A percentile compares a stretch with the other conserved stretches of the same genome.
Evolutionary conservation across 2,888 invertebrate species (phyloP).

Genomic region (Eupithecia insigniata): DNA sequence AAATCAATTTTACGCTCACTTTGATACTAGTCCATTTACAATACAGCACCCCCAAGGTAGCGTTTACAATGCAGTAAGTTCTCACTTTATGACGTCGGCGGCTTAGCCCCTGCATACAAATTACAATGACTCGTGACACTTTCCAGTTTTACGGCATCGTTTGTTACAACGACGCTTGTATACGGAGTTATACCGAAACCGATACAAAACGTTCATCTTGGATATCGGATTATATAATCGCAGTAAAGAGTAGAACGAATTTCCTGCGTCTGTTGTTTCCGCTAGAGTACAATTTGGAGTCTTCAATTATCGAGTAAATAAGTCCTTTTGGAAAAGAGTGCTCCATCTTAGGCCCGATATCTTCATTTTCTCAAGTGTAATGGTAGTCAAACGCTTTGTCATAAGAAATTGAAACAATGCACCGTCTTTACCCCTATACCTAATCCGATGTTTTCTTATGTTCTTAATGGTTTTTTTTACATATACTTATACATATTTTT

Average conservation of each 20-base stretch:
- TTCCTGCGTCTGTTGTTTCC: too few relatives aligned
- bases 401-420: too few relatives aligned
- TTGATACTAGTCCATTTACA: slow-evolving; percentile 33
- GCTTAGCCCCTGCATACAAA: slow-evolving; percentile 71
- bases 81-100: slow-evolving; percentile 67
- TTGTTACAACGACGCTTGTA: slow-evolving; percentile 56
- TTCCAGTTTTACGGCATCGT: slow-evolving; percentile 69
- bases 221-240: background rate
- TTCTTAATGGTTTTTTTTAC: too few relatives aligned
- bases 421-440: too few relatives aligned
- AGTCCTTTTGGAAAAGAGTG: too few relatives aligned
- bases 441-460: background rate
- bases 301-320: too few relatives aligned
- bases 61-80: slow-evolving; percentile 71
- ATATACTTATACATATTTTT: too few relatives aligned
- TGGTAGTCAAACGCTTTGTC: too few relatives aligned
- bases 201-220: background rate
- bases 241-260: too few relatives aligned
- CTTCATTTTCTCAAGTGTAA: too few relatives aligned
- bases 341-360: too few relatives aligned
- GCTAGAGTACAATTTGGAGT: too few relatives aligned
- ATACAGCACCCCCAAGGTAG: slow-evolving; percentile 57
- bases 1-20: slow-evolving; percentile 25
- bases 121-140: slow-evolving; percentile 60
- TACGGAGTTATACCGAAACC: slow-evolving; percentile 16